Evolutionary conservation across 1,140 invertebrate species (phyloP), one percentile per base, ranked within the genome.

Genomic region (Pomacea maculata): DNA sequence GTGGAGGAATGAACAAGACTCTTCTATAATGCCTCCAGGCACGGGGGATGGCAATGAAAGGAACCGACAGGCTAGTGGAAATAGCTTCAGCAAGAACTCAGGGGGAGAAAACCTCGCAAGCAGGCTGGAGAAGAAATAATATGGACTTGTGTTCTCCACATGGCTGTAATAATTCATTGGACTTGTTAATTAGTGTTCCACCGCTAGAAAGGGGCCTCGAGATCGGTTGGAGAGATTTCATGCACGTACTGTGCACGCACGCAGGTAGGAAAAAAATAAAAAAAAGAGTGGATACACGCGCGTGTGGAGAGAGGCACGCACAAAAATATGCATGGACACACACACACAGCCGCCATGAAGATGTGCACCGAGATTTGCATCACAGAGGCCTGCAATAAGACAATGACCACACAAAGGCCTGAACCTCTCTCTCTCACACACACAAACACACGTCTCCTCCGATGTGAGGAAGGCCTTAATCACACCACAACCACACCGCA

Each of bases 161-260:
- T 73, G 71, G 25, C 71, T 45, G 71, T 52, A 73, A 73, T 73
- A 73, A 73, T 73, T 73, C 71, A 73, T 73, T 73, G 71, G 71
- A 73, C 25, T 73, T 73, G 71, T 73, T 73, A 73, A 73, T 73
- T 73, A 73, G 71, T 73, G 45, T 34, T 52, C 70, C 71, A 21
- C 52, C 29, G 45, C 71, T 52, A 73, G 25, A n/a, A 73, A 19
- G 52, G 11, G 45, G 25, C 34, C 2, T 52, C 6, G 6, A 45
- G 71, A 45, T 73, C 71, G 3, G 25, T 11, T 21, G 71, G 25
- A 12, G 14, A 73, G n/a, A 73, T 73, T 45, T 73, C 25, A 10
- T 21, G 17, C 71, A 45, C 71, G 52, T 11, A 11, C 25, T 45
- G 71, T 45, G 71, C 25, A 29, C 25, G 71, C 57, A 61, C 57